A percentile compares a stretch with the other conserved stretches of the same genome.
These are phyloP conservation scores for Chloroceryle inda DNA, from an alignment of 2,797 vertebrate species.

Conservation along the genomic window DNA sequence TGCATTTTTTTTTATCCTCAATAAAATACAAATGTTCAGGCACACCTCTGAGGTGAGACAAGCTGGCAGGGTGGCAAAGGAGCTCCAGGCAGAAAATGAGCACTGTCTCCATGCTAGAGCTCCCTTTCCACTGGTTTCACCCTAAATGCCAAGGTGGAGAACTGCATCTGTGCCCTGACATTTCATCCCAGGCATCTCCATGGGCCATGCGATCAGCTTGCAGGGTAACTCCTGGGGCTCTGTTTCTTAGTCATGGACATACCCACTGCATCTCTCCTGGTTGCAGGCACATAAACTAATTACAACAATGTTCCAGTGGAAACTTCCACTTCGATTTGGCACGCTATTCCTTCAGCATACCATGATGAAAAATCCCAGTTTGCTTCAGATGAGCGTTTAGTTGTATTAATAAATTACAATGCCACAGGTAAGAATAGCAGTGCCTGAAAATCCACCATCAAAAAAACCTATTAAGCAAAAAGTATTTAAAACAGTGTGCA, in stretches of 20 bases:
- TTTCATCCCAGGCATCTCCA: rapidly evolving
- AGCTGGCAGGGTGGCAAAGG: not conserved
- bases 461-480: not conserved
- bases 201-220: rapidly evolving
- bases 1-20: not conserved
- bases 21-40: not conserved
- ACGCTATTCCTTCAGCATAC: not conserved
- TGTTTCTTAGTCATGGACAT: rapidly evolving
- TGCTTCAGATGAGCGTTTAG: not conserved
- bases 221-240: not conserved
- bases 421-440: not conserved
- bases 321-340: not conserved
- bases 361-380: slow-evolving; percentile 14
- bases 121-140: not conserved
- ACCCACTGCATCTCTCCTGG: not conserved
- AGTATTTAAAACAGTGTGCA: not conserved
- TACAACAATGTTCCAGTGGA: not conserved
- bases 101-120: not conserved
- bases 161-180: not conserved
- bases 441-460: not conserved
- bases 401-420: not conserved
- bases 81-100: not conserved
- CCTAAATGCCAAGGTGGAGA: rapidly evolving
- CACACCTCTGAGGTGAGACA: not conserved
- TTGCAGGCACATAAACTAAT: not conserved